These are phyloP conservation scores for Ectropis grisescens DNA, from an alignment of 1,140 invertebrate genomes.

Conservation along the genomic window DNA sequence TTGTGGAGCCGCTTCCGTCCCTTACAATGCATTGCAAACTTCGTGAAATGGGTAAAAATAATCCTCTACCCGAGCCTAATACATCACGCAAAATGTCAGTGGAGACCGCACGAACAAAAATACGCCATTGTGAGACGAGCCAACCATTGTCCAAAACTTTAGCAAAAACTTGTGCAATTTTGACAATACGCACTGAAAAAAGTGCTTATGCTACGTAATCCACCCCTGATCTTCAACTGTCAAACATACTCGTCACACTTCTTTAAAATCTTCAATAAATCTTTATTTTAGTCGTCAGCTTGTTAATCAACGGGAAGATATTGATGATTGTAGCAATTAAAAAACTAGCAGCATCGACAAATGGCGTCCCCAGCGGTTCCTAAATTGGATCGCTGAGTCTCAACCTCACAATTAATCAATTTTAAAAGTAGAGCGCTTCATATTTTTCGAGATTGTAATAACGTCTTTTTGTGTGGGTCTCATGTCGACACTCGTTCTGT, in stretches of 20 bases:
- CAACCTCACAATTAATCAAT: conserved; percentile 63
- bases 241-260: conserved; percentile 18
- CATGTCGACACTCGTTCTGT: conserved; percentile 34
- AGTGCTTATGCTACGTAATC: conserved; percentile 22
- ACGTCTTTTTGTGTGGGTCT: conserved; percentile 65
- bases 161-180: conserved; percentile 63
- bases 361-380: conserved; percentile 25
- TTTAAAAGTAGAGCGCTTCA: conserved; percentile 46
- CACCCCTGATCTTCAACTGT: conserved; percentile 21
- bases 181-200: conserved; percentile 39
- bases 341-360: conserved; percentile 37
- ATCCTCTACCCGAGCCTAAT: conserved; percentile 55
- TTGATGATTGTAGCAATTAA: conserved; percentile 38
- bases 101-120: conserved; percentile 65
- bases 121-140: conserved; percentile 56
- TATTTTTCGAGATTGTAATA: conserved; percentile 50
- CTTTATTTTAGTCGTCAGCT: conserved; percentile 13
- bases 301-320: conserved; percentile 27
- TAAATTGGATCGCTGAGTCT: conserved; percentile 35
- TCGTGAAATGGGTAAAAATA: conserved; percentile 67
- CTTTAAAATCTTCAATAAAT: conserved; percentile 11
- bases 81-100: conserved; percentile 67
- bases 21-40: conserved; percentile 62
- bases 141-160: conserved; percentile 53
- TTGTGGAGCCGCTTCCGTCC: conserved; percentile 59